Base-by-base conservation (phyloP, 1,140 invertebrate genomes). In the Batillaria attramentaria region DNA sequence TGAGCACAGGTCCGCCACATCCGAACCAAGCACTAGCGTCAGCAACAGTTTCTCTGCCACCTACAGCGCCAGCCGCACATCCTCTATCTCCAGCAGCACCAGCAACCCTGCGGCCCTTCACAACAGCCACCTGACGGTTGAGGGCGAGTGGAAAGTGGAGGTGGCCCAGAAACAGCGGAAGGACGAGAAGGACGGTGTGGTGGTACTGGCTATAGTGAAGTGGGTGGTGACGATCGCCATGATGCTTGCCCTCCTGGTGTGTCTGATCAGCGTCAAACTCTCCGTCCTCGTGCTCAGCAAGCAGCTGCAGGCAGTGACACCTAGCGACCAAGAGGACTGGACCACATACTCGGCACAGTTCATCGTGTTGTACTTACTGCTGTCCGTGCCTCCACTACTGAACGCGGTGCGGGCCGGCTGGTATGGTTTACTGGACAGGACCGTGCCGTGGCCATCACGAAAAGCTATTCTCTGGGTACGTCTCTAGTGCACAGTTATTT, bases 121-220 rank as follows among this genome's bases (percentile, higher is more conserved):
- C n/a, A 37, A 50, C 46, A 46, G 72, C 37, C 54, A 24, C 65
- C 42, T 81, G 50, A 78, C 80, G 0, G 80, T 81, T 33, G 70
- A 81, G 6, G 37, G 62, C 20, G 69, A 74, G 42, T 81, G 76
- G 77, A 75, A 75, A 75, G 77, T 81, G 35, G 80, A 81, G n/a
- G n/a, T n/a, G n/a, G n/a, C n/a, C n/a, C n/a, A n/a, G n/a, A n/a
- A n/a, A n/a, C n/a, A n/a, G n/a, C n/a, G n/a, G n/a, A n/a, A n/a
- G n/a, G n/a, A n/a, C n/a, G n/a, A n/a, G n/a, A n/a, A n/a, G n/a
- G n/a, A n/a, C n/a, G n/a, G n/a, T n/a, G n/a, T n/a, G n/a, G n/a
- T n/a, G n/a, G n/a, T n/a, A n/a, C 41, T 80, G n/a, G 72, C 79
- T 1, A 31, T 80, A 10, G 73, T 46, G 0, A 80, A 80, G 42